Evolutionary conservation across 2,888 invertebrate genomes (phyloP).

Genomic region (Scelioninae gen. 1): DNA sequence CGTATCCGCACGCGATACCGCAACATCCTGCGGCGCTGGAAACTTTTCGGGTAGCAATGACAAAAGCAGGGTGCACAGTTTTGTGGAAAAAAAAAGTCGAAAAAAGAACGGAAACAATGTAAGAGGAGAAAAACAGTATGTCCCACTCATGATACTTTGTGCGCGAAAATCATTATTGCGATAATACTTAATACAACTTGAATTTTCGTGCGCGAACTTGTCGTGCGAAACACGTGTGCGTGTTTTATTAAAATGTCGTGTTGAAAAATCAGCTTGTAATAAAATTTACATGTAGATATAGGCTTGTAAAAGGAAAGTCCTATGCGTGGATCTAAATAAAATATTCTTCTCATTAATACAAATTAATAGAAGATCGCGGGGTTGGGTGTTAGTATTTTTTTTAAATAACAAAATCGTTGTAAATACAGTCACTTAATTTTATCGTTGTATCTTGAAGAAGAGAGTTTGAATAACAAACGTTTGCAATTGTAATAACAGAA

Average conservation of each 20-base stretch:
- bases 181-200: slow-evolving; percentile 48
- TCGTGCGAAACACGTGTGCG: slow-evolving; percentile 60
- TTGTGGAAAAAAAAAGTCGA: slow-evolving; percentile 11
- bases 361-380: slow-evolving; percentile 53
- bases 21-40: slow-evolving; percentile 48
- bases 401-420: slow-evolving; percentile 38
- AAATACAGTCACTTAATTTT: too few relatives aligned
- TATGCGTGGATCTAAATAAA: slow-evolving; percentile 65
- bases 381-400: too few relatives aligned
- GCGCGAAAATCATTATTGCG: slow-evolving; percentile 36
- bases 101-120: too few relatives aligned
- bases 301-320: slow-evolving; percentile 48
- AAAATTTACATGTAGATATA: slow-evolving; percentile 68
- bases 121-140: too few relatives aligned
- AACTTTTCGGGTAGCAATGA: slow-evolving; percentile 44
- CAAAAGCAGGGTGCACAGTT: slow-evolving; percentile 26
- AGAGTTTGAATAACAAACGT: too few relatives aligned
- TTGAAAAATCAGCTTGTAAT: slow-evolving; percentile 67
- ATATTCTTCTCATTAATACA: slow-evolving; percentile 66
- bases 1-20: slow-evolving; percentile 54
- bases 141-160: slow-evolving; percentile 41
- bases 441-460: too few relatives aligned
- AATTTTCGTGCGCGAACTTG: slow-evolving; percentile 59
- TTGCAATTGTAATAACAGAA: too few relatives aligned
- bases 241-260: slow-evolving; percentile 68